Base-by-base conservation (phyloP, 2,113 vertebrate genomes). In the Progne subis region DNA sequence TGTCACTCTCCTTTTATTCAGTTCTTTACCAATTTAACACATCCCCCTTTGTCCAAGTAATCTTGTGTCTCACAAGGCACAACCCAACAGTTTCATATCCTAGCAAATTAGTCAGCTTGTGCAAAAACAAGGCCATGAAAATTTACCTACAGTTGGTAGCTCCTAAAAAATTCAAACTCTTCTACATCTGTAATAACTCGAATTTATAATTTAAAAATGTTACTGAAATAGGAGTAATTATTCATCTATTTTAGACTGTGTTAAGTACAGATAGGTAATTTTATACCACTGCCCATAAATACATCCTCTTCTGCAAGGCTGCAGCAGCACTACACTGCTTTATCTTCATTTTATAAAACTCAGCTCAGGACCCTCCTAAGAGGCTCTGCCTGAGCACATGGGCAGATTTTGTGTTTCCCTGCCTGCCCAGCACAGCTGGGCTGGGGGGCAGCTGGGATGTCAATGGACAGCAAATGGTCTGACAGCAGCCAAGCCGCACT, bases 291-390 rank as follows among this genome's bases (percentile, higher is more conserved):
- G 12, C 12, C 12, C 10, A 6, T 28, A n/a, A 4, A 3, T 47
- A 31, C 21, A 32, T 34, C 39, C 1, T 41, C 2, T 68, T 69
- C 18, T 87, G 18, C 19, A 59, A 26, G 5, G 24, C 21, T 60
- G 10, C 16, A 61, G 47, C 32, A 78, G 46, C 69, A 10, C 29
- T 18, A 9, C 0, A 0, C 7, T n/a, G 34, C 29, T 59, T 71
- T 60, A 28, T 10, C 3, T n/a, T 39, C 5, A 2, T 24, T 79
- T 56, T 15, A 37, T 16, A 11, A 57, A 53, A 9, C 2, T 13
- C 26, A 89, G 8, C 9, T 34, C 25, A 65, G 21, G 9, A 37
- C 17, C 53, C 25, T 67, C 13, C 52, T 50, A 12, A 59, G 43
- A 55, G 47, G 7, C 19, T 26, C 67, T 31, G 12, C 47, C 47